Evolutionary conservation across 2,888 invertebrate species (phyloP).

Genomic region (Meghimatium bilineatum): DNA sequence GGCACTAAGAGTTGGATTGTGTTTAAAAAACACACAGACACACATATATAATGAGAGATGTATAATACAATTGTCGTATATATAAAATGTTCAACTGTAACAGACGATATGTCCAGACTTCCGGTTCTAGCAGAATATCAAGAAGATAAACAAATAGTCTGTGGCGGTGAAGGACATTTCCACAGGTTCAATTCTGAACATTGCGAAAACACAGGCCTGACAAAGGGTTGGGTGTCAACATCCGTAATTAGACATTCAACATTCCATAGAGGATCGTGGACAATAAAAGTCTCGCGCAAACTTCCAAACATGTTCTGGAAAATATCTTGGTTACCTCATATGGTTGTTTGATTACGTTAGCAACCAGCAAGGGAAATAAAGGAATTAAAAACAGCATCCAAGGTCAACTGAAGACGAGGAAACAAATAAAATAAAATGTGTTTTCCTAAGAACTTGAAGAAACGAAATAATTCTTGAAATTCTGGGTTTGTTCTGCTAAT

Average conservation of each 20-base stretch:
- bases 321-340: conserved; percentile 10
- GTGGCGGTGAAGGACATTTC: not conserved
- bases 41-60: too few relatives aligned
- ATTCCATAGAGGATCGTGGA: not conserved
- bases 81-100: too few relatives aligned
- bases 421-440: conserved; percentile 21
- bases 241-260: conserved; percentile 34
- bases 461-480: not conserved
- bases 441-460: not conserved
- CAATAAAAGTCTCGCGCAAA: not conserved
- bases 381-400: conserved; percentile 1
- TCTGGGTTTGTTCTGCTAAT: not conserved
- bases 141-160: too few relatives aligned
- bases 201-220: not conserved
- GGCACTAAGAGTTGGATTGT: too few relatives aligned
- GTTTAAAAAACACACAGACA: too few relatives aligned
- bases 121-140: too few relatives aligned
- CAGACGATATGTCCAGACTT: too few relatives aligned
- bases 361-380: conserved; percentile 5
- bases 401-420: conserved; percentile 16
- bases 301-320: not conserved
- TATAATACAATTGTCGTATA: too few relatives aligned
- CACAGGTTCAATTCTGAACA: not conserved
- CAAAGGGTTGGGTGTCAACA: conserved; percentile 17
- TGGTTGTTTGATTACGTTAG: conserved; percentile 13